These are phyloP conservation scores for Scomberomorus guttatus DNA, from an alignment of 2,797 vertebrate species.

Conservation along the genomic window DNA sequence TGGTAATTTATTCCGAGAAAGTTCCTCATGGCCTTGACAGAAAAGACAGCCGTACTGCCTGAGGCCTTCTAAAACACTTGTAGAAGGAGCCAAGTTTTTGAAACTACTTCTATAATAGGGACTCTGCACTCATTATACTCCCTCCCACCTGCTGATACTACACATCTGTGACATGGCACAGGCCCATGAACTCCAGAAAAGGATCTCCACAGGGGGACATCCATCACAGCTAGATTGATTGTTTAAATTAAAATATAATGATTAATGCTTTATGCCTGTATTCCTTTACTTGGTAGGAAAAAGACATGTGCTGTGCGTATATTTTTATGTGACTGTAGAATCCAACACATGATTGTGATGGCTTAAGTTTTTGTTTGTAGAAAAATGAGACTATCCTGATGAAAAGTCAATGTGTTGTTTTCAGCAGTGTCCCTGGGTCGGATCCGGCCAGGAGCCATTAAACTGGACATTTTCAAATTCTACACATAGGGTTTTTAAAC, in stretches of 20 bases:
- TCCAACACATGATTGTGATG: neutral
- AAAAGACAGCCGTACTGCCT: conserved; percentile 27
- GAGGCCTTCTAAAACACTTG: conserved; percentile 28
- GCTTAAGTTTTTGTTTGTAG: neutral
- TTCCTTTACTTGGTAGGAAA: neutral
- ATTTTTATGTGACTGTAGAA: neutral
- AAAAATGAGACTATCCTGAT: neutral
- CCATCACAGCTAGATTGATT: conserved; percentile 2
- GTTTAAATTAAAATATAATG: conserved; percentile 35
- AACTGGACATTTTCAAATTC: no score
- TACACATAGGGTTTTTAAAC: neutral
- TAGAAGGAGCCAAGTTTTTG: conserved; percentile 52
- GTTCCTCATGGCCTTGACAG: conserved; percentile 41
- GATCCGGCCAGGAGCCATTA: neutral
- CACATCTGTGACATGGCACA: conserved; percentile 48
- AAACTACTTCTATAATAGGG: conserved; percentile 34
- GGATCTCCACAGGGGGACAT: conserved; percentile 8
- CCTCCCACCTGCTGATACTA: conserved; percentile 43
- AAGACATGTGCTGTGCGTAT: neutral
- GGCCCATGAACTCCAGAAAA: conserved; percentile 14
- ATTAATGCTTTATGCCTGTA: neutral
- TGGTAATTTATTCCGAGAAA: conserved; percentile 68
- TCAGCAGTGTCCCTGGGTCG: neutral
- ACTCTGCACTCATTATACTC: conserved; percentile 24
- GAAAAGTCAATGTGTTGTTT: neutral